Conservation (phyloP, 2,888 invertebrate species). For the Idaea aversata region DNA sequence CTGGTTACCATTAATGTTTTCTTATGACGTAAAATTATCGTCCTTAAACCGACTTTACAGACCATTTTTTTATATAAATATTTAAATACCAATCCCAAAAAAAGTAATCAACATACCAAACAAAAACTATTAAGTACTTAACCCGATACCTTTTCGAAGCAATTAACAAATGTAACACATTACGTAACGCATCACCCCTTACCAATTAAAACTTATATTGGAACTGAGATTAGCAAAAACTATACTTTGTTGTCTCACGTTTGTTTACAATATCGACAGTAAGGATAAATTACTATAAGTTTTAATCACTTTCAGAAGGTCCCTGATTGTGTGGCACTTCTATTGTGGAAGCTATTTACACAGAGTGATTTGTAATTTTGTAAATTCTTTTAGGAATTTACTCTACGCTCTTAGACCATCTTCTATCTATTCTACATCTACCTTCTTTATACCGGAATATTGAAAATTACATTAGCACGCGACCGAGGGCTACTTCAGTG, state of each 20-base stretch:
- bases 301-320: constrained; percentile 60
- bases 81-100: not conserved
- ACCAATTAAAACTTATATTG: constrained; percentile 64
- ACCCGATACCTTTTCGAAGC: constrained; percentile 19
- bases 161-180: constrained; percentile 29
- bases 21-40: no score
- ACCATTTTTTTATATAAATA: not conserved
- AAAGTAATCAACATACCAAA: not conserved
- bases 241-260: constrained; percentile 19
- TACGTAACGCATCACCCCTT: constrained; percentile 43
- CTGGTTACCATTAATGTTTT: no score
- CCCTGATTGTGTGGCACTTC: constrained; percentile 18
- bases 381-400: no score
- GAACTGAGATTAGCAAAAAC: constrained; percentile 64
- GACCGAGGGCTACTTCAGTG: no score
- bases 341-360: not conserved
- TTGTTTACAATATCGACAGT: constrained; percentile 35
- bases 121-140: not conserved
- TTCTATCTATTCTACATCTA: no score
- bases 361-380: no score
- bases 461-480: no score
- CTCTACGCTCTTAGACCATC: no score
- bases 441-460: no score
- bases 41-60: no score
- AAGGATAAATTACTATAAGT: constrained; percentile 59